Percentiles rank a stretch among this genome's conserved stretches.
phyloP scores from a whole-genome alignment of 2,888 invertebrate species.

The Lacanobia oleracea region DNA sequence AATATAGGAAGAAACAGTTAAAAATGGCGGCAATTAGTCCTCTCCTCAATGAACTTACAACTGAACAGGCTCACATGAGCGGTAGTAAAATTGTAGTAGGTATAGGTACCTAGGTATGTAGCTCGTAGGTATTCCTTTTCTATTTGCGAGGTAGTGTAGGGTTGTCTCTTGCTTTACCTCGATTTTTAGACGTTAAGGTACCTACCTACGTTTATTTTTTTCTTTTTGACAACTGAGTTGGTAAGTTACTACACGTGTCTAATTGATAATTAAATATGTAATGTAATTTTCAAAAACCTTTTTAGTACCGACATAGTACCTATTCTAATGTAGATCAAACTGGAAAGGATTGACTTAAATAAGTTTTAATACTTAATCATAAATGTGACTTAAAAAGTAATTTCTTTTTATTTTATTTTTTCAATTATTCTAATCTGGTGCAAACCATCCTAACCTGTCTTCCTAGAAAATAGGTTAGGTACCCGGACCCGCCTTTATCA shows the following conservation, averaged over 20 bases:
- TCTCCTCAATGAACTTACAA: constrained; percentile 78
- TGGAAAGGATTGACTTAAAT: background rate
- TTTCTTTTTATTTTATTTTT: background rate
- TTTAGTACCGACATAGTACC: background rate
- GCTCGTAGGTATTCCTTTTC: constrained; percentile 31
- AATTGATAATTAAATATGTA: background rate
- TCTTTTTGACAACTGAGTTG: background rate
- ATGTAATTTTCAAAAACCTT: background rate
- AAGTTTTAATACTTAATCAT: too few species aligned
- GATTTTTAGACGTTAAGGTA: background rate
- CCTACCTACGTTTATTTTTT: background rate
- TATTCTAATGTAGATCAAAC: background rate
- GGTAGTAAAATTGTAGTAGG: constrained; percentile 52
- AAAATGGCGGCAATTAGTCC: constrained; percentile 76
- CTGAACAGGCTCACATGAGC: constrained; percentile 35
- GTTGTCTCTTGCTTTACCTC: constrained; percentile 17
- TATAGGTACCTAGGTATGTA: constrained; percentile 25
- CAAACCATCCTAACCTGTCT: background rate
- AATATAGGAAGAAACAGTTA: constrained; percentile 10
- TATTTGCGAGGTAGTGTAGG: constrained; percentile 34
- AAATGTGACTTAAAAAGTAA: background rate
- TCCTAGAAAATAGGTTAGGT: background rate
- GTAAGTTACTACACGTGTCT: background rate
- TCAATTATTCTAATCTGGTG: background rate
- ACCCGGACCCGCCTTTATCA: background rate